Conservation (phyloP, 1,140 invertebrate genomes). For the Hermetia illucens region DNA sequence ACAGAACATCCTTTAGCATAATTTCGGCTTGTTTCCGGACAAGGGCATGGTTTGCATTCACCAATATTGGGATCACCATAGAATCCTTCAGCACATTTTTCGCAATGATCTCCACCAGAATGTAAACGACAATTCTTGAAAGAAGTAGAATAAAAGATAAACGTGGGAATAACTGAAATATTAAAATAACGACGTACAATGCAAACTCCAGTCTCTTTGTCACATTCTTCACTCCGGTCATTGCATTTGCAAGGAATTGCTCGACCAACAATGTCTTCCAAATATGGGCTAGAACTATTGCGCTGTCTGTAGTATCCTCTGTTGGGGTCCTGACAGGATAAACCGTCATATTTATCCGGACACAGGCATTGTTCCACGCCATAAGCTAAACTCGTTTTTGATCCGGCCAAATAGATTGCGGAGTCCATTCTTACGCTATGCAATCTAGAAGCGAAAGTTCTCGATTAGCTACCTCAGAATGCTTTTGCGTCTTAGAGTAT, state of each 20-base stretch:
- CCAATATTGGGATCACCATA: constrained; percentile 55
- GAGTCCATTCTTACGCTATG: constrained; percentile 69
- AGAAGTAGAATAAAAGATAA: constrained; percentile 6
- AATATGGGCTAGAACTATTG: constrained; percentile 31
- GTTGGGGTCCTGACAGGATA: constrained; percentile 78
- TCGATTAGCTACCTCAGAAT: background rate
- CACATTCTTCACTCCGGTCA: constrained; percentile 59
- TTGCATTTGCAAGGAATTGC: constrained; percentile 72
- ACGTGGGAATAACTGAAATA: background rate
- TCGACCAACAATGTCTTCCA: constrained; percentile 53
- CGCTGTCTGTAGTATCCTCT: constrained; percentile 68
- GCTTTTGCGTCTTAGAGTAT: constrained; percentile 1
- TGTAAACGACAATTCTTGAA: constrained; percentile 68
- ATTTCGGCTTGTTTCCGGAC: constrained; percentile 56
- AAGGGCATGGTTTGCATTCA: constrained; percentile 74
- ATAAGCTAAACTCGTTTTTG: constrained; percentile 44
- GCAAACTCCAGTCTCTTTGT: constrained; percentile 76
- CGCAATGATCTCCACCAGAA: constrained; percentile 62
- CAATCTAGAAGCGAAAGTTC: constrained; percentile 35
- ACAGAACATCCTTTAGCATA: constrained; percentile 57
- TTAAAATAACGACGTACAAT: constrained; percentile 37
- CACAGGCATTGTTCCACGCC: constrained; percentile 86
- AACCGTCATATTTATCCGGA: constrained; percentile 58
- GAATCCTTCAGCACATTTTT: constrained; percentile 66
- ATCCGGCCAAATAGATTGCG: constrained; percentile 48